These are phyloP conservation scores for Mythimna impura DNA, from an alignment of 2,888 invertebrate species.

Conservation along the genomic window DNA sequence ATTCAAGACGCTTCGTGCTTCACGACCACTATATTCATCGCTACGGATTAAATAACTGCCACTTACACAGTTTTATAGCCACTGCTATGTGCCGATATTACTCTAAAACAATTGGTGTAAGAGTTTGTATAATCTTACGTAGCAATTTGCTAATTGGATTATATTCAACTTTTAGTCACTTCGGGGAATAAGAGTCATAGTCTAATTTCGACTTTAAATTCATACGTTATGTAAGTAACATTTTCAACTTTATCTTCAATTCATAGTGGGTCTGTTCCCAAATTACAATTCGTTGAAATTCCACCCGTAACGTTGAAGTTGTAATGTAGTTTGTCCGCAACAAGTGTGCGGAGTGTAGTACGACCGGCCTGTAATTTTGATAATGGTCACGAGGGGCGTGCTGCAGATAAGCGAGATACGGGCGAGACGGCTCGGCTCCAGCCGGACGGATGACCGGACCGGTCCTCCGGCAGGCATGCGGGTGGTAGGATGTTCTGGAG, in stretches of 20 bases:
- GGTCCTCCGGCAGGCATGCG: conserved; percentile 20
- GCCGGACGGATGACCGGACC: conserved; percentile 26
- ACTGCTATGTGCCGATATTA: conserved; percentile 30
- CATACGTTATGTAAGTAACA: conserved; percentile 30
- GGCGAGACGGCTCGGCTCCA: conserved; percentile 53
- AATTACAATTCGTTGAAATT: conserved; percentile 65
- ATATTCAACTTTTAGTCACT: conserved; percentile 26
- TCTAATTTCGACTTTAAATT: conserved; percentile 48
- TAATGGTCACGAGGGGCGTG: conserved; percentile 76
- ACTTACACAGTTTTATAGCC: conserved; percentile 57
- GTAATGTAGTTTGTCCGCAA: conserved; percentile 65
- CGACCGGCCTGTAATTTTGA: conserved; percentile 78
- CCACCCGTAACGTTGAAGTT: conserved; percentile 58
- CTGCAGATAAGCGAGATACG: conserved; percentile 76
- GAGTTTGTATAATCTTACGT: conserved; percentile 29
- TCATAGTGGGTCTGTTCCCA: conserved; percentile 17
- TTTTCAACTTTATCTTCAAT: conserved; percentile 46
- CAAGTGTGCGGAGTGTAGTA: conserved; percentile 64
- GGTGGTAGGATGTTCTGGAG: conserved; percentile 45
- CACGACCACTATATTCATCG: conserved; percentile 63
- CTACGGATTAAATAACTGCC: conserved; percentile 56
- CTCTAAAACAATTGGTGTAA: conserved; percentile 37
- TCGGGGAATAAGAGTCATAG: conserved; percentile 25
- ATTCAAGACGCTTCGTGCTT: conserved; percentile 65
- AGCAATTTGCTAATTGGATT: conserved; percentile 52